Percentiles rank a stretch among this genome's conserved stretches.
phyloP scores from a whole-genome alignment of 2,888 invertebrate genomes.

The Eumacrocentrus americanus region DNA sequence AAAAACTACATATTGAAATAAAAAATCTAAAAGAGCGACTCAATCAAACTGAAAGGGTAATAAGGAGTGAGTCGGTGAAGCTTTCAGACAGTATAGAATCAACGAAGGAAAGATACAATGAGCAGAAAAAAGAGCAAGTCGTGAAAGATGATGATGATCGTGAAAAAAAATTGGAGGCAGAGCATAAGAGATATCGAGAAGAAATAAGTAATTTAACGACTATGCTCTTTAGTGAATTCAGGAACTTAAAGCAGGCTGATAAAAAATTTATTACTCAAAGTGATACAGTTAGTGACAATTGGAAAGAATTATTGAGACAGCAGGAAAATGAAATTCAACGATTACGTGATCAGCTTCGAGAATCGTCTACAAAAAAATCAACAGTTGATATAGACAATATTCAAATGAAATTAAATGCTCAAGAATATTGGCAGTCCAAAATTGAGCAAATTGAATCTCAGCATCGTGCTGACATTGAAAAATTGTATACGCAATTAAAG shows the following conservation, averaged over 20 bases:
- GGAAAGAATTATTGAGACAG: conserved; percentile 63
- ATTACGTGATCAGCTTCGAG: conserved; percentile 63
- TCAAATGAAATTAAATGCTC: conserved; percentile 47
- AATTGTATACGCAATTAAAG: conserved; percentile 50
- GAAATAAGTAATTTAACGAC: conserved; percentile 50
- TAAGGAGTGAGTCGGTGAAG: conserved; percentile 58
- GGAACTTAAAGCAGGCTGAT: conserved; percentile 34
- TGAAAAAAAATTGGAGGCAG: conserved; percentile 55
- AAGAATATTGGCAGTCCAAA: conserved; percentile 54
- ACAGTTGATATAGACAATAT: conserved; percentile 50
- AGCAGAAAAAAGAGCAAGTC: conserved; percentile 39
- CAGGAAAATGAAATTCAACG: conserved; percentile 65
- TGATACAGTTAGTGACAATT: conserved; percentile 57
- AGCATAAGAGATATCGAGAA: conserved; percentile 47
- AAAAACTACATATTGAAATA: conserved; percentile 70
- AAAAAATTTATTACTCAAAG: conserved; percentile 45
- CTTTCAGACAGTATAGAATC: conserved; percentile 30
- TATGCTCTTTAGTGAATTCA: conserved; percentile 53
- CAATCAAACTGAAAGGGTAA: conserved; percentile 67
- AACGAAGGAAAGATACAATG: conserved; percentile 47
- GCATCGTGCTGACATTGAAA: conserved; percentile 52
- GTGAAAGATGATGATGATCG: conserved; percentile 57
- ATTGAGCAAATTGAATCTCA: conserved; percentile 53
- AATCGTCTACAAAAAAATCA: conserved; percentile 42
- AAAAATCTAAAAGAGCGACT: conserved; percentile 70